Evolutionary conservation across 2,797 vertebrate species (phyloP), one percentile per base, ranked within the genome.

Genomic region (Crenichthys baileyi): DNA sequence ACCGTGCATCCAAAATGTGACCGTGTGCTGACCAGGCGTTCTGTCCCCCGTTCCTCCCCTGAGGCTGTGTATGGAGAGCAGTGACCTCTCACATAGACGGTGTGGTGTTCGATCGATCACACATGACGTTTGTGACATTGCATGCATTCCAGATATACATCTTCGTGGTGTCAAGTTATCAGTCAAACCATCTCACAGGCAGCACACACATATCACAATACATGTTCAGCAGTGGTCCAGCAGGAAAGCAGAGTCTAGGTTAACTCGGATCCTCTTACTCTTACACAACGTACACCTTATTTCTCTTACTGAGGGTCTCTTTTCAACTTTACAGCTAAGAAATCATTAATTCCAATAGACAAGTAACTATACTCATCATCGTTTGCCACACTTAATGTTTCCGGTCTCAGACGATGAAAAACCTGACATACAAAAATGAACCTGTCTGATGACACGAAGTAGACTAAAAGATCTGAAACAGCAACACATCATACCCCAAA

Each of bases 1-100:
- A 84, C 79, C 82, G 87, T 79, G 90, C 75, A 81, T 91, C 91
- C 85, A 88, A 91, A 92, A 89, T 92, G 88, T 90, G 92, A 79
- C 91, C 89, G 80, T 88, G 90, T 94, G 94, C 93, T 94, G 94
- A 95, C 92, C 88, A 83, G 80, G 93, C 93, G 48, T 73, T 94
- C 90, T 90, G 88, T 88, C 77, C 77, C 73, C 51, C 29, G 12
- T 78, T 61, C 78, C 84, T 78, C 78, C 77, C 84, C 77, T 73
- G 79, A 55, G 88, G 87, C 90, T 89, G 85, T 85, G 91, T 91
- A 74, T 75, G 84, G 85, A 92, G 86, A 92, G 85, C 90, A 84
- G 82, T 85, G 90, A 93, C 93, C 92, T 91, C 90, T 90, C 89
- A 77, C 81, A 92, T 87, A 90, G 82, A 87, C 79, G 56, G 83